A percentile compares a stretch with the other conserved stretches of the same genome.
phyloP scores from a whole-genome alignment of 2,888 invertebrate genomes.

The Zele albiditarsus region DNA sequence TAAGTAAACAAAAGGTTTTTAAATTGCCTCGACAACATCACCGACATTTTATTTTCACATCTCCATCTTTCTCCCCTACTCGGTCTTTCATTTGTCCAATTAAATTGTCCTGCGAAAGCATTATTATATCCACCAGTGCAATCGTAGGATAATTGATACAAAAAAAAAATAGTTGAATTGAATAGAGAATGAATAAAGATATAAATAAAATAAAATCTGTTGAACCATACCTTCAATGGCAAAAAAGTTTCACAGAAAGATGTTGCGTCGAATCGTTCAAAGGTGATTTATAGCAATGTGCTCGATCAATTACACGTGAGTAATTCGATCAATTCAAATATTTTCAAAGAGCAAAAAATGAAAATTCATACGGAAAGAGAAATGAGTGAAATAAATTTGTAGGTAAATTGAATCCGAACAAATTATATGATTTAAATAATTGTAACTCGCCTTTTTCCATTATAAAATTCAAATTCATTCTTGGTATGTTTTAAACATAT shows the following conservation, averaged over 20 bases:
- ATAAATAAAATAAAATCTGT: slow-evolving; percentile 5
- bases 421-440: neutral
- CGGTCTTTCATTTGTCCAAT: slow-evolving; percentile 7
- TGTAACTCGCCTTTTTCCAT: neutral
- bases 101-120: slow-evolving; percentile 15
- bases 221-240: slow-evolving; percentile 18
- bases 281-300: slow-evolving; percentile 6
- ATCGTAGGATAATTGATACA: neutral
- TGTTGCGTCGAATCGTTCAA: slow-evolving; percentile 1
- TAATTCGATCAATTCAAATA: neutral
- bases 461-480: neutral
- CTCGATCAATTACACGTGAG: slow-evolving; percentile 16
- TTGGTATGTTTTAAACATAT: neutral
- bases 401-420: neutral
- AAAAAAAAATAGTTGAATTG: neutral
- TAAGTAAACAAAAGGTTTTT: slow-evolving; percentile 7
- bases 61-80: neutral
- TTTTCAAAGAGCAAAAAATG: neutral
- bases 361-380: neutral
- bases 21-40: slow-evolving; percentile 14
- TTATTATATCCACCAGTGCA: slow-evolving; percentile 11
- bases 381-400: neutral
- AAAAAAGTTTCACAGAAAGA: slow-evolving; percentile 10
- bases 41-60: neutral
- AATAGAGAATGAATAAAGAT: slow-evolving; percentile 10